phyloP scores from a whole-genome alignment of 2,113 vertebrate species.

The Bothrops jararaca region DNA sequence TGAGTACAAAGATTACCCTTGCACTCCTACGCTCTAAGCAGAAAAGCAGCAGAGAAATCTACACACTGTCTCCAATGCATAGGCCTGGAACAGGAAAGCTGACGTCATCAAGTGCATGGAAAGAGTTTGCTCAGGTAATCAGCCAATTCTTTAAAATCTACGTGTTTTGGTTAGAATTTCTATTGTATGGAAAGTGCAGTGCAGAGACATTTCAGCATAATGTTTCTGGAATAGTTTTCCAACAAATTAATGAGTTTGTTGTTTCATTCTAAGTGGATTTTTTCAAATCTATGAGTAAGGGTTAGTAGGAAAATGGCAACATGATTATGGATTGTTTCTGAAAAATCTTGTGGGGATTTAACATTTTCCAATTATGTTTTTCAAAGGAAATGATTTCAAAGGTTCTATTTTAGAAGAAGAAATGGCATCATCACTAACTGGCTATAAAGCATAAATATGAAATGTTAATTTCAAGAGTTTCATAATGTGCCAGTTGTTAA shows the following conservation, averaged over 20 bases:
- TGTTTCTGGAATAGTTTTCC: background rate
- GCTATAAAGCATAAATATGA: background rate
- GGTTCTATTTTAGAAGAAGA: background rate
- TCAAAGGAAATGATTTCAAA: background rate
- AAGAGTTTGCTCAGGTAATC: conserved; percentile 90
- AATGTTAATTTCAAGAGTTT: background rate
- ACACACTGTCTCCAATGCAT: conserved; percentile 84
- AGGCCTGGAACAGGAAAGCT: conserved; percentile 89
- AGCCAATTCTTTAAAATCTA: conserved; percentile 24
- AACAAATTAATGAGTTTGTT: background rate
- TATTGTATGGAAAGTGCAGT: conserved; percentile 13
- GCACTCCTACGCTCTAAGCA: conserved; percentile 93
- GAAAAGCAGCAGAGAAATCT: conserved; percentile 80
- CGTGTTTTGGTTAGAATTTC: background rate
- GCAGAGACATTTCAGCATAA: background rate
- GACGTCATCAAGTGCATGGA: conserved; percentile 96
- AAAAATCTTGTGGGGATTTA: background rate
- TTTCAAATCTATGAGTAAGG: background rate
- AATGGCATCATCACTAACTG: background rate
- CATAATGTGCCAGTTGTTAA: background rate
- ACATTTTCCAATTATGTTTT: background rate
- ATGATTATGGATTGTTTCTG: background rate
- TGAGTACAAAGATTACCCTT: conserved; percentile 91
- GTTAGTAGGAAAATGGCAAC: background rate
- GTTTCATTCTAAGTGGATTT: background rate